A percentile compares a stretch with the other conserved stretches of the same genome.
phyloP scores from a whole-genome alignment of 2,888 invertebrate genomes.

The Xylota segnis region DNA sequence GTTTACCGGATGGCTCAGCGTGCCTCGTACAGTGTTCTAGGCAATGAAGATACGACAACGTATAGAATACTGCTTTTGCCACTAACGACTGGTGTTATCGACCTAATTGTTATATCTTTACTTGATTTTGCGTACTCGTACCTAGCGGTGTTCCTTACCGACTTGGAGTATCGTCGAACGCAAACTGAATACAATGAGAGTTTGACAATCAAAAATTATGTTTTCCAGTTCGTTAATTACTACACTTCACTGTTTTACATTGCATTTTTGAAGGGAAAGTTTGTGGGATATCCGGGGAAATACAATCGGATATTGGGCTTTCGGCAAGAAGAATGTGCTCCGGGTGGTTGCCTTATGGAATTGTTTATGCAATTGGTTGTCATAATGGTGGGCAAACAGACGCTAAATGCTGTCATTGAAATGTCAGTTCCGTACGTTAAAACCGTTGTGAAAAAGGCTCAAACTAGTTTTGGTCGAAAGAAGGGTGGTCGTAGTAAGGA shows the following conservation, averaged over 20 bases:
- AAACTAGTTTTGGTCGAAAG: constrained; percentile 85
- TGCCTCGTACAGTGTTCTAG: constrained; percentile 86
- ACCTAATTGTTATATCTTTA: constrained; percentile 90
- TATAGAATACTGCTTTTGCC: constrained; percentile 89
- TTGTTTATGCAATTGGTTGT: constrained; percentile 93
- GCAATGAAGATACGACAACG: constrained; percentile 85
- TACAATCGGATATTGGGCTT: constrained; percentile 90
- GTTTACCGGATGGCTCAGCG: constrained; percentile 90
- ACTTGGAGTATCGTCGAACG: constrained; percentile 91
- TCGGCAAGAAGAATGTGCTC: constrained; percentile 92
- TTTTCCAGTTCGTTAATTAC: constrained; percentile 95
- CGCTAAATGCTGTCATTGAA: constrained; percentile 91
- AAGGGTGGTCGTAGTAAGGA: constrained; percentile 82
- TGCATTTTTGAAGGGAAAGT: constrained; percentile 91
- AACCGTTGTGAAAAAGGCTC: constrained; percentile 84
- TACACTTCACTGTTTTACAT: constrained; percentile 95
- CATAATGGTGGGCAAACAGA: constrained; percentile 95
- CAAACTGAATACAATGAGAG: constrained; percentile 95
- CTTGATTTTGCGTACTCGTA: constrained; percentile 89
- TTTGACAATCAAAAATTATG: constrained; percentile 93
- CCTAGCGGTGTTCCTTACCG: constrained; percentile 89
- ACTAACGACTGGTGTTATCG: constrained; percentile 91
- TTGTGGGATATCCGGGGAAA: constrained; percentile 91
- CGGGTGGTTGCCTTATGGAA: constrained; percentile 94
- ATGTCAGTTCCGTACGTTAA: constrained; percentile 88